A percentile compares a stretch with the other conserved stretches of the same genome.
phyloP scores from a whole-genome alignment of 2,888 invertebrate species.

The Yponomeuta sedellus region DNA sequence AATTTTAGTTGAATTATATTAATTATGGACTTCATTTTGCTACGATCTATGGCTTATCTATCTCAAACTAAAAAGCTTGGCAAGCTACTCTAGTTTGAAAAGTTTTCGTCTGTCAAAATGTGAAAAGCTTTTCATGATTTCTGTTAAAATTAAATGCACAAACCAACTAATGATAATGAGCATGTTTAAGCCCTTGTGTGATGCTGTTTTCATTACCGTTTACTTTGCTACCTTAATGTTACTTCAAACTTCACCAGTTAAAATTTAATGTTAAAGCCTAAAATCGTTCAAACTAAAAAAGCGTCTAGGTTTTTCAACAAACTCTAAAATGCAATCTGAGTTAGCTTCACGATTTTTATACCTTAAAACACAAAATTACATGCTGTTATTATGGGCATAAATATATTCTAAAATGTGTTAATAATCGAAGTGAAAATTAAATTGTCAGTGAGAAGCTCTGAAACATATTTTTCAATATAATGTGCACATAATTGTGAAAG shows the following conservation, averaged over 20 bases:
- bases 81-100: conserved; percentile 4
- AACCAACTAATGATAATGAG: not conserved
- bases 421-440: not conserved
- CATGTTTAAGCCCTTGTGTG: not conserved
- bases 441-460: not conserved
- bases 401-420: not conserved
- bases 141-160: not conserved
- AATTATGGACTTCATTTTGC: too few species aligned
- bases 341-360: not conserved
- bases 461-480: not conserved
- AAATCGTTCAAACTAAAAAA: not conserved
- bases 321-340: conserved; percentile 1
- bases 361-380: not conserved
- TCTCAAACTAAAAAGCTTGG: conserved; percentile 2
- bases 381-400: not conserved
- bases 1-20: too few species aligned
- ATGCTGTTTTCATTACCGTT: not conserved
- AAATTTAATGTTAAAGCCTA: too few species aligned
- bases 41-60: not conserved
- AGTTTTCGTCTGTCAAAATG: not conserved
- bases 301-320: not conserved
- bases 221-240: not conserved
- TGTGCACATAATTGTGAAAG: conserved; percentile 1
- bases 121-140: not conserved
- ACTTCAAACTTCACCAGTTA: too few species aligned